Evolutionary conservation across 35 echinoderm and acorn worm genomes (phyloP), one percentile per base, ranked within the genome.

Genomic region (Strongylocentrotus purpuratus): DNA sequence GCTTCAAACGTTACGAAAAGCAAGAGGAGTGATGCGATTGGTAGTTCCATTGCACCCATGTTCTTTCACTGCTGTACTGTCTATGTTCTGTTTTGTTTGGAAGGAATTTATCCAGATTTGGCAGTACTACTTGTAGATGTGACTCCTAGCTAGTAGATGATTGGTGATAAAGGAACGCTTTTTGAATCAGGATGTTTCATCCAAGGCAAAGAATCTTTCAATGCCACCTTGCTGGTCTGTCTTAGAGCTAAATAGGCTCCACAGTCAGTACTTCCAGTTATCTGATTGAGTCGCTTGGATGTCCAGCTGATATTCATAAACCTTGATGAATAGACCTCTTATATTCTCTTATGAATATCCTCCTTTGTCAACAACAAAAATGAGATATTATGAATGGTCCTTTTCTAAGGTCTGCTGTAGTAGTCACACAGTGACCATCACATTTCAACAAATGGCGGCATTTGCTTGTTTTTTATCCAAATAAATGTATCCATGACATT

Each of bases 1-100:
- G 33, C 45, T 35, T 96, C 94, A 46, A 96, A 85, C 0, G 85
- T 32, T 0, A 96, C 4, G 6, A 93, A 58, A 17, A 93, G 91
- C 46, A 93, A 11, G 48, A 93, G 48, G 91, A 93, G 87, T 18
- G 87, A 89, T 89, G 33, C 45, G 2, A 89, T 89, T 10, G 33
- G 65, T 78, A 78, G 65, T n/a, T 78, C 65, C 65, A 78, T 78
- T 78, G 65, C 65, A 6, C 22, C 65, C 28, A n/a, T 78, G 18
- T 22, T 78, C 50, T 78, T 18, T 78, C 65, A 22, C 65, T 78
- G 65, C 65, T 0, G 22, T 78, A 78, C n/a, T 4, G 20, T 78
- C 20, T 28, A 78, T 78, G 18, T 78, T 22, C 65, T 28, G 22
- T 78, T 22, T 0, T 4, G 65, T 78, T 28, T 78, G 22, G 28